Evolutionary conservation across 2,797 vertebrate genomes (phyloP).

Genomic region (Mastacembelus armatus): DNA sequence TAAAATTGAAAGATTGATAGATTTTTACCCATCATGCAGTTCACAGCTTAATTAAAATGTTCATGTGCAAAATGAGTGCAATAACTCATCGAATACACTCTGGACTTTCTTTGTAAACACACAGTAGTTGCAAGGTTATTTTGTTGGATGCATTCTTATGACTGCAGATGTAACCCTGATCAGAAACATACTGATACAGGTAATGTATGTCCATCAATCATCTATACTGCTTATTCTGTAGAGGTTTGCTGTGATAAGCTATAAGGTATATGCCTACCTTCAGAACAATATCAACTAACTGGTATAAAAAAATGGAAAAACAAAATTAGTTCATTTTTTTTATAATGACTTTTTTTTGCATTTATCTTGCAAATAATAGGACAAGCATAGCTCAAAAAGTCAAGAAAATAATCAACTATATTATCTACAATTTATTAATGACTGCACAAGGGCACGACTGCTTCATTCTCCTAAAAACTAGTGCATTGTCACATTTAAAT

Average conservation of each 20-base stretch:
- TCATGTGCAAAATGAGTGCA: slow-evolving; percentile 13
- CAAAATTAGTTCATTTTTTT: not conserved
- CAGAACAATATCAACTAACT: not conserved
- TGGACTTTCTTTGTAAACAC: not conserved
- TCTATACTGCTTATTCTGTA: no score
- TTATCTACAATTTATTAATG: not conserved
- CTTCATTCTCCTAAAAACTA: not conserved
- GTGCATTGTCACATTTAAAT: not conserved
- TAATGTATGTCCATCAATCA: not conserved
- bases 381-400: not conserved
- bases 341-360: not conserved
- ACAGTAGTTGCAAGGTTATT: not conserved
- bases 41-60: slow-evolving; percentile 23
- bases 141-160: not conserved
- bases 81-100: not conserved
- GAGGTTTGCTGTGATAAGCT: no score
- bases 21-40: slow-evolving; percentile 19
- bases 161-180: not conserved
- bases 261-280: not conserved
- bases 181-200: not conserved
- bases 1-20: slow-evolving; percentile 42
- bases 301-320: not conserved
- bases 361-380: not conserved
- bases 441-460: not conserved
- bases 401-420: not conserved